Evolutionary conservation across 2,113 vertebrate genomes (phyloP).

Genomic region (Meleagris gallopavo): DNA sequence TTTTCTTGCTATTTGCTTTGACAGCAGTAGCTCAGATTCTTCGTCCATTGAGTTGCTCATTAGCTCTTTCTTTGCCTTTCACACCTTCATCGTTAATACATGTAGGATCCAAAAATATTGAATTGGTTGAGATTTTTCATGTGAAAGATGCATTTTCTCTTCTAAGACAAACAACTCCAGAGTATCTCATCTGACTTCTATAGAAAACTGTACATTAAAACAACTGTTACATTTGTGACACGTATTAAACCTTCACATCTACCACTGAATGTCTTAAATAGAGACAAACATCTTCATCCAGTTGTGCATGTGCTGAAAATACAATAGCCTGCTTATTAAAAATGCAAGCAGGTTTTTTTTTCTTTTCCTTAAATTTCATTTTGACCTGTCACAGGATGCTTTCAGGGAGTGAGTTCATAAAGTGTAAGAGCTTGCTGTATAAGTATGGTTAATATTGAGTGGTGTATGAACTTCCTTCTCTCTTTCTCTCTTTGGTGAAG

Average conservation of each 20-base stretch:
- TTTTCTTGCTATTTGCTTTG: conserved; percentile 5
- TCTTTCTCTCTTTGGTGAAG: not conserved
- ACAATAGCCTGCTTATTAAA: not conserved
- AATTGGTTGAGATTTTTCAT: not conserved
- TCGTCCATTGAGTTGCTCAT: not conserved
- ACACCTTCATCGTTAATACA: not conserved
- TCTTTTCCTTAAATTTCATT: not conserved
- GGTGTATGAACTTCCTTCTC: not conserved
- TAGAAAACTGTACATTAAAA: not conserved
- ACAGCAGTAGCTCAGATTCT: not conserved
- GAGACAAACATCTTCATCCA: not conserved
- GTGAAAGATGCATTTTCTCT: not conserved
- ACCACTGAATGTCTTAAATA: not conserved
- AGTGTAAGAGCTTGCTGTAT: not conserved
- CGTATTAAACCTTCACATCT: not conserved
- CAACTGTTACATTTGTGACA: not conserved
- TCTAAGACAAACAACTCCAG: not conserved
- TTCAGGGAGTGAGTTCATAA: not conserved
- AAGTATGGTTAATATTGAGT: too few relatives aligned
- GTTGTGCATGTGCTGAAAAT: not conserved
- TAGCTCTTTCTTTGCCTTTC: not conserved
- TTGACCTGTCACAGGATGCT: too few relatives aligned
- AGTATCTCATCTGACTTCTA: not conserved
- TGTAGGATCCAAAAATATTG: not conserved
- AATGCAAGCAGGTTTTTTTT: not conserved